Base-by-base conservation (phyloP, 2,888 invertebrate species). In the Lasioglossum lativentre region DNA sequence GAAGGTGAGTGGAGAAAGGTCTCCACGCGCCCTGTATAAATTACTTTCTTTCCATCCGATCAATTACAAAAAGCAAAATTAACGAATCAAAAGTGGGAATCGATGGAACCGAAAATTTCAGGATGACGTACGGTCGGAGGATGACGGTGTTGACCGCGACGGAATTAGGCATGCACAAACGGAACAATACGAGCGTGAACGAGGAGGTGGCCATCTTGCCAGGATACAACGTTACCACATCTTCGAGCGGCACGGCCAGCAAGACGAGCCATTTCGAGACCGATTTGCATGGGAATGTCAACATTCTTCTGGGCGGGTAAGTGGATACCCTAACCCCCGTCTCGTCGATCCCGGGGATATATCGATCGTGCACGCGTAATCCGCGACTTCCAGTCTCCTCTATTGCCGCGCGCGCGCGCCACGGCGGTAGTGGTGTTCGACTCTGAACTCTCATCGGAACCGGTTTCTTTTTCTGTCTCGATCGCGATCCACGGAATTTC, bases 231-330 rank as follows among this genome's bases (percentile, higher is more conserved):
- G 85, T 76, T 38, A 83, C 83, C 42, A 80, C 83, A 47, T 81
- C 88, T 16, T 74, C 83, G 5, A 79, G 80, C 52, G 87, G 76
- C 8, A 59, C 82, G 34, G 71, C 87, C 14, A 89, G 91, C 74
- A 90, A 89, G 66, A 88, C 78, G 74, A 93, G 93, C 83, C 90
- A 92, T 45, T 94, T 89, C 86, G 94, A 94, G 75, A 90, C 91
- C 47, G 95, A 96, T 91, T 95, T 96, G 87, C 96, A 97, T 93
- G 97, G 96, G 91, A 96, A 96, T 92, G 96, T 97, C 93, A 98
- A 98, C 95, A 96, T 98, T 90, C 96, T 98, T 91, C 96, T 98
- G 91, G 97, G 97, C 95, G 97, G 98, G 98, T 98, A 95, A 96
- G 97, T 89, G 82, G 38, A 10, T 34, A 38, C 19, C 34, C 59